Evolutionary conservation across 2,797 vertebrate species (phyloP), one percentile per base, ranked within the genome.

Genomic region (Trachops cirrhosus): DNA sequence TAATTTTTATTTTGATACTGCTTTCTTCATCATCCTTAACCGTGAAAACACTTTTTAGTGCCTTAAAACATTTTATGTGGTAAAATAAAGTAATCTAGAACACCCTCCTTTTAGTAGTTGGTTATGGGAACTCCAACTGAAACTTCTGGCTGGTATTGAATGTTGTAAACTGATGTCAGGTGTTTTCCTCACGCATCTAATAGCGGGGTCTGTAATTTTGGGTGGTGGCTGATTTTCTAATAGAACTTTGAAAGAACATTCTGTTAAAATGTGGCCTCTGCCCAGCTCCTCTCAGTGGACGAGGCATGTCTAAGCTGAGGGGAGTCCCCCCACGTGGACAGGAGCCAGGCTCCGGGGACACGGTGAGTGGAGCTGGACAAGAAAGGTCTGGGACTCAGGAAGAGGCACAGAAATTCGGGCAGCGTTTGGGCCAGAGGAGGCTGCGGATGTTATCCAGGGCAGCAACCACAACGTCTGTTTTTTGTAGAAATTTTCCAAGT

Each of bases 201-300:
- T 82, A 82, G 14, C 71, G 82, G 11, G 57, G 3, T 48, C 32
- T 91, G n/a, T 75, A 48, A 78, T 88, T 95, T 96, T 29, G 48
- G 84, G 50, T 93, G 34, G 37, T 87, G 48, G 57, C 54, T 87
- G 59, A 84, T 46, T 96, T 97, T 94, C 84, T 90, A 57, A 89
- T 26, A 86, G 37, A 92, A 37, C 39, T 84, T 86, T 57, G 73
- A 93, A 71, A 97, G 88, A 75, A 59, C 37, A 32, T 83, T 86
- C 44, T 94, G 15, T 74, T 86, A 90, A 93, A 87, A 21, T 32
- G 78, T 94, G 75, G 54, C 10, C 2, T 86, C 52, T 85, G 24
- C 16, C n/a, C 21, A 50, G 54, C 39, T 91, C 85, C 50, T 70
- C 59, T 73, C n/a, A 39, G 87, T 39, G 87, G 62, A 97, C 96